Conservation (phyloP, 2,797 vertebrate genomes). For the Sebastes dallii region DNA sequence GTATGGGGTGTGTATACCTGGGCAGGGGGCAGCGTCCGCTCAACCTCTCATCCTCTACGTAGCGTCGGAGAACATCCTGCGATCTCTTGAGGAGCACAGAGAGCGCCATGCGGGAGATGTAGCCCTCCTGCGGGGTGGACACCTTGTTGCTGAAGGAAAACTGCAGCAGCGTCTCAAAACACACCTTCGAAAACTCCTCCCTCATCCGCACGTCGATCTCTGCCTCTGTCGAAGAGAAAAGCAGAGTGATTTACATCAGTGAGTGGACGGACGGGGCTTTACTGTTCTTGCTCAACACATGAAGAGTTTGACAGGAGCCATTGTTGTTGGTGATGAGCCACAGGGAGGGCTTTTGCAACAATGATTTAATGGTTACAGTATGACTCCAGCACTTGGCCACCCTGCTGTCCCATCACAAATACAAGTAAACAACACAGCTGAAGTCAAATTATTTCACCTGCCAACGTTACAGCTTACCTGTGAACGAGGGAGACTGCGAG, state of each 20-base stretch:
- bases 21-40: constrained; percentile 98
- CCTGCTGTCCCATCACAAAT: neutral
- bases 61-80: constrained; percentile 93
- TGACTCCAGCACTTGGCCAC: neutral
- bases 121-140: constrained; percentile 98
- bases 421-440: neutral
- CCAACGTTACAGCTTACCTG: constrained; percentile 82
- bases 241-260: neutral
- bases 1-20: constrained; percentile 78
- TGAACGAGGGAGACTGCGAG: constrained; percentile 97
- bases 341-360: neutral
- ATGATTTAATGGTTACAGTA: neutral
- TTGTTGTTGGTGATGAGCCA: neutral
- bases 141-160: constrained; percentile 99
- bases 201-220: constrained; percentile 97
- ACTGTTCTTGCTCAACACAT: neutral
- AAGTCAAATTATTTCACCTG: neutral
- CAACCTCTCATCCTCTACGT: constrained; percentile 94
- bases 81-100: constrained; percentile 95
- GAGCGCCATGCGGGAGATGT: constrained; percentile 98
- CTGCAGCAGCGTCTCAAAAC: constrained; percentile 97
- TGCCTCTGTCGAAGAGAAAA: constrained; percentile 86
- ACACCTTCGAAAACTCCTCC: constrained; percentile 99
- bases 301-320: neutral
- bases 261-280: neutral